phyloP scores from a whole-genome alignment of 2,797 vertebrate genomes.

The Phataginus tricuspis region DNA sequence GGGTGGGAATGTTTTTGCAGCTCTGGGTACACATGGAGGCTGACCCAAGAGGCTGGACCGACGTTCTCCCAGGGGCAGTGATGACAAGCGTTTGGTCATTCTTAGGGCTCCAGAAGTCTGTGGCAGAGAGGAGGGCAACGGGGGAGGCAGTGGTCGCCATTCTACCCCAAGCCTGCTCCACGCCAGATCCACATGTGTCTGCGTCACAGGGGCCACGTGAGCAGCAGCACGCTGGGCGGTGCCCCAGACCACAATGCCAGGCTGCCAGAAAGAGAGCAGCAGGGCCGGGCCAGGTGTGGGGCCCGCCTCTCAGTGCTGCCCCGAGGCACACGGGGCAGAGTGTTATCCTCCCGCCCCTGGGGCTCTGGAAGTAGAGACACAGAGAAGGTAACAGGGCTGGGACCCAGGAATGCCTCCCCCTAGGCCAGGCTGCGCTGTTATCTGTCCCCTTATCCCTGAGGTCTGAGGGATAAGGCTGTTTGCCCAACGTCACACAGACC shows the following conservation, averaged over 20 bases:
- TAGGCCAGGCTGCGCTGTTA: neutral
- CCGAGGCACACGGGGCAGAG: no score
- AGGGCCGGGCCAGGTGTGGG: accelerated
- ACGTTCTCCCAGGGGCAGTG: neutral
- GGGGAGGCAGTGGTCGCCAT: neutral
- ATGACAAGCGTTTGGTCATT: accelerated
- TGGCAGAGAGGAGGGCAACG: neutral
- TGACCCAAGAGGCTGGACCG: neutral
- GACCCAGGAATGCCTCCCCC: neutral
- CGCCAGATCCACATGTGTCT: accelerated
- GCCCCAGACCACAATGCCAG: neutral
- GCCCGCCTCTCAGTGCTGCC: neutral
- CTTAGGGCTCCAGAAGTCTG: neutral
- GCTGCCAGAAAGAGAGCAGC: neutral
- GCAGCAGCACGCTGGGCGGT: neutral
- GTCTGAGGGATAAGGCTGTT: accelerated
- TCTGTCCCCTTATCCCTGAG: neutral
- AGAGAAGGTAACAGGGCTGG: neutral
- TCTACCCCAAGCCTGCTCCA: neutral
- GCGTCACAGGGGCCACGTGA: accelerated
- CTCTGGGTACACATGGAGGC: neutral
- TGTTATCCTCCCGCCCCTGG: neutral
- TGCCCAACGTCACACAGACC: neutral
- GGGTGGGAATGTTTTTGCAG: neutral
- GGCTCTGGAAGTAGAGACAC: neutral